These are phyloP conservation scores for Euplagia quadripunctaria DNA, from an alignment of 2,888 invertebrate genomes.

Conservation along the genomic window DNA sequence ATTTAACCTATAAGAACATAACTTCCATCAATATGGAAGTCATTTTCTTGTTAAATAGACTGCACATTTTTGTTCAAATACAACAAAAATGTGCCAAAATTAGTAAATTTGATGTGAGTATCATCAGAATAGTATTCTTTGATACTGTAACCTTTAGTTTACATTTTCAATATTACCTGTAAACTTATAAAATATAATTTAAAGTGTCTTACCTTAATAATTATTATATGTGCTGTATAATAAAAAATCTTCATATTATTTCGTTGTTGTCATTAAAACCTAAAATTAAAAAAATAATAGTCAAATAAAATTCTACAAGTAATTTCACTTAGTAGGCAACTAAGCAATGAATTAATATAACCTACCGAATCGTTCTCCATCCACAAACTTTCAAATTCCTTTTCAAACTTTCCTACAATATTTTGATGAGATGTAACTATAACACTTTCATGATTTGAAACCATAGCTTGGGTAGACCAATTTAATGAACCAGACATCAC, in stretches of 20 bases:
- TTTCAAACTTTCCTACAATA: conserved; percentile 85
- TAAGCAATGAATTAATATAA: neutral
- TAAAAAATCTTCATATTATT: conserved; percentile 14
- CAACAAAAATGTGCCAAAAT: neutral
- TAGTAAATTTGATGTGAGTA: no score
- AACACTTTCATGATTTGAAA: conserved; percentile 91
- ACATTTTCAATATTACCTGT: neutral
- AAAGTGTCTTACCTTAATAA: conserved; percentile 2
- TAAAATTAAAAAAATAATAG: conserved; percentile 51
- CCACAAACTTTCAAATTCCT: conserved; percentile 90
- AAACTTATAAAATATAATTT: neutral
- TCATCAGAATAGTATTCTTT: no score
- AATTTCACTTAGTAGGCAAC: neutral
- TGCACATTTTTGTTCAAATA: neutral
- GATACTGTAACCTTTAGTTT: no score
- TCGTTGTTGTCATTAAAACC: conserved; percentile 56
- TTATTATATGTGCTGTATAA: neutral
- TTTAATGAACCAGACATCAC: conserved; percentile 92
- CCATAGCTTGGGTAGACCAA: conserved; percentile 91
- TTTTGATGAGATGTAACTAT: conserved; percentile 88
- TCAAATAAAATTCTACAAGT: neutral
- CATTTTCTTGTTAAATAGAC: no score
- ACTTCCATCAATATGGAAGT: no score
- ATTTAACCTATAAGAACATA: no score
- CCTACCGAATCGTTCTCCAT: conserved; percentile 78